These are phyloP conservation scores for Neopipo cinnamomea DNA, from an alignment of 2,113 vertebrate species.

Conservation along the genomic window DNA sequence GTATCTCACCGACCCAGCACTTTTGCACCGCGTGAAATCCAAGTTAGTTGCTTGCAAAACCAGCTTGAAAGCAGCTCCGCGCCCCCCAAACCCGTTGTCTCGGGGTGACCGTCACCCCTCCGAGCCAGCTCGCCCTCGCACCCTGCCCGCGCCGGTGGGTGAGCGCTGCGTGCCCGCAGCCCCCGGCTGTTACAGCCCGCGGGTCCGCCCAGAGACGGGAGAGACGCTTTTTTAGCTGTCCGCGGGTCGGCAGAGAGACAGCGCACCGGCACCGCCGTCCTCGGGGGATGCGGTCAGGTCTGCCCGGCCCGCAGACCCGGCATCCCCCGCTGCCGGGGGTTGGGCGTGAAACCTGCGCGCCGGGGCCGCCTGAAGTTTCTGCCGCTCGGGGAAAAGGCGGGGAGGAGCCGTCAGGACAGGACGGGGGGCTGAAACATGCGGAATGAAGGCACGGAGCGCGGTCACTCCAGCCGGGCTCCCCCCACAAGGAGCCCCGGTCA, in stretches of 20 bases:
- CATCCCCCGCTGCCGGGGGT: not conserved
- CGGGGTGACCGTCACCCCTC: not conserved
- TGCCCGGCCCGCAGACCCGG: not conserved
- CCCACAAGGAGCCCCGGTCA: not conserved
- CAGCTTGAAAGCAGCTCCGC: not conserved
- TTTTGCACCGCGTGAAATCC: not conserved
- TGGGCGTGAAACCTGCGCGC: not conserved
- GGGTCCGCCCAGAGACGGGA: fast-evolving
- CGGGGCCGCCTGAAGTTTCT: not conserved
- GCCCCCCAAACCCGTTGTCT: not conserved
- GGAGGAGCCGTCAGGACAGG: not conserved
- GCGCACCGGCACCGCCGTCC: not conserved
- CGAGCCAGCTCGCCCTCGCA: not conserved
- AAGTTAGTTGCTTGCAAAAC: not conserved
- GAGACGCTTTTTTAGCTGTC: not conserved
- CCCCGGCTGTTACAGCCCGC: not conserved
- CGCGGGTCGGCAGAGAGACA: not conserved
- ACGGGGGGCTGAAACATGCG: not conserved
- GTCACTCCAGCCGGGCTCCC: not conserved
- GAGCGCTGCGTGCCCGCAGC: not conserved
- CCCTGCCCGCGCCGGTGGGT: not conserved
- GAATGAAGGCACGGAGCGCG: not conserved
- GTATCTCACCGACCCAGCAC: not conserved
- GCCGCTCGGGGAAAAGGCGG: not conserved
- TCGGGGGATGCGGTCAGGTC: not conserved